Conservation (phyloP, 2,797 vertebrate genomes). For the Hemibagrus guttatus region DNA sequence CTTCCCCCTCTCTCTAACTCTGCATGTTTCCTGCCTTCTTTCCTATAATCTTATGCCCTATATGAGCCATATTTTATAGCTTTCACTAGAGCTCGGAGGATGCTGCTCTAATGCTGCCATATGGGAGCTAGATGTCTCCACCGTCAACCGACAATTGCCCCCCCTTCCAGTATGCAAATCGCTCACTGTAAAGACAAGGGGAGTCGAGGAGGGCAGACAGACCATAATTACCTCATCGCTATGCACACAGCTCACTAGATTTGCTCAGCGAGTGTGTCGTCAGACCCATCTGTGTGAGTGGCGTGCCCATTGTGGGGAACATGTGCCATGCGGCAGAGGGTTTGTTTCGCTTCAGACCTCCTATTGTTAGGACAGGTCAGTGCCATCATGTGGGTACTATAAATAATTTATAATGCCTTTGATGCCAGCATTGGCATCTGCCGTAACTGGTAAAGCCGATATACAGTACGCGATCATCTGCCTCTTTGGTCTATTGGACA, state of each 20-base stretch:
- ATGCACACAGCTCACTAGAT: constrained; percentile 69
- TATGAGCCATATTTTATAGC: constrained; percentile 40
- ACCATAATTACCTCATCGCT: constrained; percentile 70
- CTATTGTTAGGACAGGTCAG: constrained; percentile 46
- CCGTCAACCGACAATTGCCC: constrained; percentile 45
- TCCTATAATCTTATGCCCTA: constrained; percentile 26
- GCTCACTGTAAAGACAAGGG: constrained; percentile 63
- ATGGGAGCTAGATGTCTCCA: constrained; percentile 58
- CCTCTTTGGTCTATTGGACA: constrained; percentile 30
- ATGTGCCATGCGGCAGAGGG: constrained; percentile 47
- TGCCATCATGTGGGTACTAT: constrained; percentile 40
- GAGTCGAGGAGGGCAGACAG: constrained; percentile 58
- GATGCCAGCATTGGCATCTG: constrained; percentile 46
- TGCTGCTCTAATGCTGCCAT: constrained; percentile 62
- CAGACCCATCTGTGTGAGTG: constrained; percentile 50
- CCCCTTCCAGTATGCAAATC: constrained; percentile 66
- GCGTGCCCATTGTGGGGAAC: constrained; percentile 53
- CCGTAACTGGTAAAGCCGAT: constrained; percentile 13
- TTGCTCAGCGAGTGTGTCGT: constrained; percentile 61
- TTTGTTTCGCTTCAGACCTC: constrained; percentile 44
- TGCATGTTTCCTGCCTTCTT: constrained; percentile 13
- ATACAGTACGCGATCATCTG: constrained; percentile 40
- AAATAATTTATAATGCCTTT: constrained; percentile 44
- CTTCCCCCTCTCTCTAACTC: background rate
- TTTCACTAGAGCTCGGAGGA: constrained; percentile 42